Evolutionary conservation across 2,888 invertebrate genomes (phyloP).

Genomic region (Metellina segmentata): DNA sequence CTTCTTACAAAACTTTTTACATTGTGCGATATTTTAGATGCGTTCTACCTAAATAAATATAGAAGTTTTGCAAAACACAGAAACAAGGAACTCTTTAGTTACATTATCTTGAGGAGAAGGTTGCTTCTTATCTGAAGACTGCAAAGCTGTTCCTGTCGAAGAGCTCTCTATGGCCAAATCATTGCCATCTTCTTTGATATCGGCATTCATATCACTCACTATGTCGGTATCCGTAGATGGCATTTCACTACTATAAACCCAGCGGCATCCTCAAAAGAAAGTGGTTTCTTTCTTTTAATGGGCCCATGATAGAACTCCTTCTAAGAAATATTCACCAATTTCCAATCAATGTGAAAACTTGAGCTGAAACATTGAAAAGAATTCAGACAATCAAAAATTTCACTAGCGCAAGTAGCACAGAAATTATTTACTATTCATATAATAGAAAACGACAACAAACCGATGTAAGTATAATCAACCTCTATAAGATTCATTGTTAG

Average conservation of each 20-base stretch:
- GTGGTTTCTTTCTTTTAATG: neutral
- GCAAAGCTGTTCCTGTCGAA: neutral
- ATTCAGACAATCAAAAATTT: neutral
- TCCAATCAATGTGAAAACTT: neutral
- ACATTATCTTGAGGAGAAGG: constrained; percentile 27
- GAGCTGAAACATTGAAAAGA: neutral
- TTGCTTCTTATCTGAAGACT: constrained; percentile 3
- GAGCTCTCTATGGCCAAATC: neutral
- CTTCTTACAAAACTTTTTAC: too few species aligned
- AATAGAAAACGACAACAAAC: too few species aligned
- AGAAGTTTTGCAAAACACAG: neutral
- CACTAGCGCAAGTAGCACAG: too few species aligned
- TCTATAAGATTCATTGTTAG: too few species aligned
- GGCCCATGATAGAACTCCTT: neutral
- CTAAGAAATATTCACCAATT: neutral
- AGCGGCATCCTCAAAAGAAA: neutral
- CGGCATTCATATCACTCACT: neutral
- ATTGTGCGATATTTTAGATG: too few species aligned
- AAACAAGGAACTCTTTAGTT: neutral
- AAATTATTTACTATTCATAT: too few species aligned
- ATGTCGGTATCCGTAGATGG: neutral
- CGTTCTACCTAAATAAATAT: too few species aligned
- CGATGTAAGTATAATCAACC: too few species aligned
- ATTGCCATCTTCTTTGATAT: neutral
- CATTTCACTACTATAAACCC: neutral